Base-by-base conservation (phyloP, 2,888 invertebrate genomes). In the Iselma pallidipennis region DNA sequence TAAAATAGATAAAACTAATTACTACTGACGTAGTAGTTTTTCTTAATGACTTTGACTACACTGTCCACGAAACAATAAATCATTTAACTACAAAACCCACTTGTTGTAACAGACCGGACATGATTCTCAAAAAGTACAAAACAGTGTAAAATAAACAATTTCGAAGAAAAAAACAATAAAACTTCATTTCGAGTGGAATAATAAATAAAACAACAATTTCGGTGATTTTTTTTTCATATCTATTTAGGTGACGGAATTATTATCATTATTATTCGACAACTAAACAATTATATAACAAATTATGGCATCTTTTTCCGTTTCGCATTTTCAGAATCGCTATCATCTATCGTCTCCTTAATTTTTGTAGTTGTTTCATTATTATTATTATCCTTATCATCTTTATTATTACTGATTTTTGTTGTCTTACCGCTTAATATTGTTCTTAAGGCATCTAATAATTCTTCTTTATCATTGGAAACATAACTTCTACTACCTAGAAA, bases 401-500 rank as follows among this genome's bases (percentile, higher is more conserved):
- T n/a, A n/a, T n/a, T n/a, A 55, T 57, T 50, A 59, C 52, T 55
- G 45, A 31, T 49, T 48, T 49, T 59, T 56, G 52, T 57, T 26
- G 65, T 54, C 81, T 85, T 84, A 68, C 84, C 83, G 72, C 80
- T 83, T 61, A 90, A 78, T 19, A 87, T 88, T 75, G 84, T 83
- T 70, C 85, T 85, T 63, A 90, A 85, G 5, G 87, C 85, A 66
- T 88, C 84, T 69, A 89, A 83, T 69, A 88, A 74, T 62, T 86
- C 82, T 49, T 85, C 81, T 6, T 87, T 85, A 69, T 87, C 74
- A 52, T 69, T 88, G 29, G 83, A 81, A 73, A 86, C 83, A 66
- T 86, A 85, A 68, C 85, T 79, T 82, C 89, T 90, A 71, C 85
- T 86, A 80, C 90, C 90, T 90, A 45, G 26, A 55, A 29, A n/a